These are phyloP conservation scores for Genyomyrus donnyi DNA, from an alignment of 2,113 vertebrate genomes.

Conservation along the genomic window DNA sequence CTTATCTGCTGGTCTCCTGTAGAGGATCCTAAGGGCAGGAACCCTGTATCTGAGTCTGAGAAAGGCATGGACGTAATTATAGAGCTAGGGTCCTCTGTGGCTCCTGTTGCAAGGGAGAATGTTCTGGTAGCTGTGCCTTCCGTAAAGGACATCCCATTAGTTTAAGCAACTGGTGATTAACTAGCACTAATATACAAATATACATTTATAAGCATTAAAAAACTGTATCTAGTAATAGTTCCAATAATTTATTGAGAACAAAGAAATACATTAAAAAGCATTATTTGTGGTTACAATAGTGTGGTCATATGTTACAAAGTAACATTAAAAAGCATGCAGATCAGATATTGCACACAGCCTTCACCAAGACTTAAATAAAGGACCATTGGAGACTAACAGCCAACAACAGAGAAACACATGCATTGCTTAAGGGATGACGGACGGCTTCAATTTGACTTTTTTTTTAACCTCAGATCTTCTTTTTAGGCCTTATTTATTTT, in stretches of 20 bases:
- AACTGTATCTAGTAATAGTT: neutral
- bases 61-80: neutral
- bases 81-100: neutral
- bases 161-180: neutral
- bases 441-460: neutral
- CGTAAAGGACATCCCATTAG: neutral
- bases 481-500: neutral
- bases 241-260: neutral
- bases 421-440: neutral
- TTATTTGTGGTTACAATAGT: neutral
- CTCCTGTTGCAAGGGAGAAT: neutral
- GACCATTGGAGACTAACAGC: neutral
- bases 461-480: neutral
- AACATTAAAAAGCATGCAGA: neutral
- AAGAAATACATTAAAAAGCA: neutral
- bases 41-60: neutral
- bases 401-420: neutral
- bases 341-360: neutral
- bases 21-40: neutral
- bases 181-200: neutral
- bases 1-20: neutral
- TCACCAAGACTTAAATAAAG: neutral
- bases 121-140: neutral
- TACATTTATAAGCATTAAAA: neutral
- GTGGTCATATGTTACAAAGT: neutral